Conservation (phyloP, 2,888 invertebrate genomes). For the Thumatha senex region DNA sequence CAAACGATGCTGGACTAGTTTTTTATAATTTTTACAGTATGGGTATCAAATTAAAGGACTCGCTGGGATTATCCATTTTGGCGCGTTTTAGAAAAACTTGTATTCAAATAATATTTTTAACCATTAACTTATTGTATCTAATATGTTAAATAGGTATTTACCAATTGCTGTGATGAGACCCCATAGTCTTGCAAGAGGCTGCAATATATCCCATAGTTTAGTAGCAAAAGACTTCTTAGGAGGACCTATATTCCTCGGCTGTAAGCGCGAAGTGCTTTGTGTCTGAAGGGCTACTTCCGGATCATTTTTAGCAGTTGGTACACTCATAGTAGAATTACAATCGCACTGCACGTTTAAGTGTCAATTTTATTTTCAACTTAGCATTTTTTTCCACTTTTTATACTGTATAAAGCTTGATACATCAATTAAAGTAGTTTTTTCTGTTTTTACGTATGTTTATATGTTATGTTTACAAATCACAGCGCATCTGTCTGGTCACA, state of each 20-base stretch:
- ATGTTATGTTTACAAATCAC: conserved; percentile 24
- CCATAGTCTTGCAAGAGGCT: conserved; percentile 75
- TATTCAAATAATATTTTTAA: too few relatives aligned
- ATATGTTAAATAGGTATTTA: too few relatives aligned
- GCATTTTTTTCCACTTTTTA: conserved; percentile 10
- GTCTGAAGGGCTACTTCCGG: conserved; percentile 46
- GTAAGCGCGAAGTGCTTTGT: conserved; percentile 45
- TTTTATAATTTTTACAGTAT: too few relatives aligned
- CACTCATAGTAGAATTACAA: conserved; percentile 41
- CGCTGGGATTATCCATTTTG: too few relatives aligned
- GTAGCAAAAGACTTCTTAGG: conserved; percentile 63
- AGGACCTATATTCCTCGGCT: conserved; percentile 44
- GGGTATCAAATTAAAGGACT: too few relatives aligned
- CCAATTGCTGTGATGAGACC: conserved; percentile 73
- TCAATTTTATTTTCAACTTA: conserved; percentile 18
- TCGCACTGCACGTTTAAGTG: conserved; percentile 11
- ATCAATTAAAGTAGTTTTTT: too few relatives aligned
- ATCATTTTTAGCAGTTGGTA: conserved; percentile 52
- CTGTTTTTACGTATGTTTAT: too few relatives aligned
- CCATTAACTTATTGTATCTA: too few relatives aligned
- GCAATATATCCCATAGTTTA: conserved; percentile 70
- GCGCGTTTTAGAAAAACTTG: too few relatives aligned
- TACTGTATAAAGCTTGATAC: too few relatives aligned
- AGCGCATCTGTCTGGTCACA: conserved; percentile 31
- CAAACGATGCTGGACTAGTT: too few relatives aligned